These are phyloP conservation scores for Stichodactyla mertensii DNA, from an alignment of 64 coral and sea anemone genomes.

Conservation along the genomic window DNA sequence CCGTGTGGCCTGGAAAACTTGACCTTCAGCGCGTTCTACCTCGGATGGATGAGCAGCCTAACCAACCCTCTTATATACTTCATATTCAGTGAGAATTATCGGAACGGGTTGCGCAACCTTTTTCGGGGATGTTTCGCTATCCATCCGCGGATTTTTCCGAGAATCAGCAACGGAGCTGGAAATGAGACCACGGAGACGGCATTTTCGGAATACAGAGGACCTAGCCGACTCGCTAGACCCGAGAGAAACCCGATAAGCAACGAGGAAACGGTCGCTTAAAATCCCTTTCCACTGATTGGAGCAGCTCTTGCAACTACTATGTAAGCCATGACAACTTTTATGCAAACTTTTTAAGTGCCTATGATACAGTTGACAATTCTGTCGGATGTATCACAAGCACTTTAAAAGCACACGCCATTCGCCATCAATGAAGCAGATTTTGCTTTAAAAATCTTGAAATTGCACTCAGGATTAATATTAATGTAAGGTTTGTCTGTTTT, in stretches of 20 bases:
- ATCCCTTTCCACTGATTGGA: too few species aligned
- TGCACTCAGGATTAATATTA: too few species aligned
- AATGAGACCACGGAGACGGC: not conserved
- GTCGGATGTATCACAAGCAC: too few species aligned
- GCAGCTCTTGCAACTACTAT: too few species aligned
- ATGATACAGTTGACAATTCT: too few species aligned
- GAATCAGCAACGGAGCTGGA: not conserved
- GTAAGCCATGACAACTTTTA: too few species aligned
- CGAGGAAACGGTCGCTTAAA: not conserved
- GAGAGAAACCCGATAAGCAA: not conserved
- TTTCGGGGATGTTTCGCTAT: not conserved
- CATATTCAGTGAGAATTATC: slow-evolving; percentile 26
- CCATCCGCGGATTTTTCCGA: slow-evolving; percentile 3
- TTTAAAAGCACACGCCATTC: too few species aligned
- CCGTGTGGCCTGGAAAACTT: not conserved
- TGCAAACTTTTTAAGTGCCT: too few species aligned
- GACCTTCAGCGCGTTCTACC: not conserved
- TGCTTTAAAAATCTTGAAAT: too few species aligned
- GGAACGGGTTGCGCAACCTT: slow-evolving; percentile 13
- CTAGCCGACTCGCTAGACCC: not conserved
- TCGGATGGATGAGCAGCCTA: not conserved
- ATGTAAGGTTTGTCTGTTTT: too few species aligned
- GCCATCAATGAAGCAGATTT: too few species aligned
- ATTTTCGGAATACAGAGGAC: not conserved
- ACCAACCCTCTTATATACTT: slow-evolving; percentile 29